Evolutionary conservation across 2,888 invertebrate species (phyloP).

Genomic region (Cynaeus angustus): DNA sequence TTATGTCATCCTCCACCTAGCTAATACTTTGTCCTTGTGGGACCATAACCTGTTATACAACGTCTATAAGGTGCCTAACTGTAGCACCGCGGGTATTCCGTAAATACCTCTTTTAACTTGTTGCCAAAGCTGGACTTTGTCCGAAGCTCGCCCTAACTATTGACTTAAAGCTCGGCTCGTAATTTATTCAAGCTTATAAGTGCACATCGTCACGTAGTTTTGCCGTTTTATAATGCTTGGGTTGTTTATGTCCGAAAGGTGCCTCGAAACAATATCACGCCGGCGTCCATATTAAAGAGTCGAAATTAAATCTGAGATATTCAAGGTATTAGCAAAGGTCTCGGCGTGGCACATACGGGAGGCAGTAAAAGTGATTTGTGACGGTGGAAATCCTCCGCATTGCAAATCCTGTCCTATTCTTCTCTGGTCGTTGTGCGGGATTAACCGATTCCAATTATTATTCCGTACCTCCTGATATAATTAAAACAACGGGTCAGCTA

Average conservation of each 20-base stretch:
- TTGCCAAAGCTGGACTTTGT: slow-evolving; percentile 45
- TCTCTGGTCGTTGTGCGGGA: slow-evolving; percentile 63
- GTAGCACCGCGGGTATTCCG: slow-evolving; percentile 56
- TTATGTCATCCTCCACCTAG: slow-evolving; percentile 49
- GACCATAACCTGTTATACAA: slow-evolving; percentile 59
- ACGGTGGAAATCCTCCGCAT: slow-evolving; percentile 70
- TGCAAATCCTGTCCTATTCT: slow-evolving; percentile 71
- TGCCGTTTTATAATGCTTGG: slow-evolving; percentile 12
- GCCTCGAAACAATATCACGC: slow-evolving; percentile 44
- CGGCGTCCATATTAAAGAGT: slow-evolving; percentile 63
- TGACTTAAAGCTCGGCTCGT: slow-evolving; percentile 27
- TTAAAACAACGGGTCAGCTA: slow-evolving; percentile 65
- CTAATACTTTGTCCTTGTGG: slow-evolving; percentile 58
- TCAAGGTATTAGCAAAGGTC: slow-evolving; percentile 66
- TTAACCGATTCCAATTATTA: slow-evolving; percentile 70
- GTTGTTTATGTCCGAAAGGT: slow-evolving; percentile 45
- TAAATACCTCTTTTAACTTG: slow-evolving; percentile 57
- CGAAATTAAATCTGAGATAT: slow-evolving; percentile 68
- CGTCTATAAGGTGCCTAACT: slow-evolving; percentile 59
- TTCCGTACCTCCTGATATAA: slow-evolving; percentile 67
- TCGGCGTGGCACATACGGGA: slow-evolving; percentile 60
- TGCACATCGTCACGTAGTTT: slow-evolving; percentile 36
- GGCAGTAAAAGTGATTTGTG: slow-evolving; percentile 73
- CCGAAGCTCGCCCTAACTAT: slow-evolving; percentile 38
- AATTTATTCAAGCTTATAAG: slow-evolving; percentile 45